Percentiles rank a stretch among this genome's conserved stretches.
Conservation (phyloP, 2,888 invertebrate genomes). For the Rotaria socialis region DNA sequence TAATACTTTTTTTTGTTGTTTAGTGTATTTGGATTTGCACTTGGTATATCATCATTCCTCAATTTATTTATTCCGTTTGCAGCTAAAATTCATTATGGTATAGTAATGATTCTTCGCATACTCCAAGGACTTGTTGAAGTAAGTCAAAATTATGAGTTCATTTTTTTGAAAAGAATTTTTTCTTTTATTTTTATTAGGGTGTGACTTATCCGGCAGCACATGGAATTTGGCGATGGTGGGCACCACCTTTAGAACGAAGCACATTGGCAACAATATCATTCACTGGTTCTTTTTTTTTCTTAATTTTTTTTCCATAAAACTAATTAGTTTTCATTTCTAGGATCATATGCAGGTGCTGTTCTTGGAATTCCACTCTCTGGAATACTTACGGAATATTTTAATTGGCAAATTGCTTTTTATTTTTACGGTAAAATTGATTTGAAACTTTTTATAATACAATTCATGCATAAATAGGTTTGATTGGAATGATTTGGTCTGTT, state of each 20-base stretch:
- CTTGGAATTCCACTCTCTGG: slow-evolving; percentile 88
- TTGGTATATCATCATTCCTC: slow-evolving; percentile 81
- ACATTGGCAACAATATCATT: slow-evolving; percentile 93
- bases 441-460: slow-evolving; percentile 41
- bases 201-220: slow-evolving; percentile 99
- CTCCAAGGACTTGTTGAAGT: slow-evolving; percentile 82
- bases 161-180: background rate
- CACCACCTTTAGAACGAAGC: slow-evolving; percentile 92
- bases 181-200: slow-evolving; percentile 66
- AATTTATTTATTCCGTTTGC: slow-evolving; percentile 90
- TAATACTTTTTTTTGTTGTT: background rate
- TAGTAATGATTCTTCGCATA: slow-evolving; percentile 82
- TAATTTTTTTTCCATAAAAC: no score
- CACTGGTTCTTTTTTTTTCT: slow-evolving; percentile 62
- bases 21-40: slow-evolving; percentile 86
- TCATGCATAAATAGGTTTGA: slow-evolving; percentile 61
- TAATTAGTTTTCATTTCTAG: slow-evolving; percentile 50
- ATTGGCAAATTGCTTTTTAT: slow-evolving; percentile 91
- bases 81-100: slow-evolving; percentile 70
- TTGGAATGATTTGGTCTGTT: slow-evolving; percentile 72
- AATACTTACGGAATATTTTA: slow-evolving; percentile 76
- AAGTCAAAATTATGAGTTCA: slow-evolving; percentile 46
- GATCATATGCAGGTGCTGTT: slow-evolving; percentile 95
- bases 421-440: slow-evolving; percentile 73
- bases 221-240: slow-evolving; percentile 99